Conservation (phyloP, 2,797 vertebrate species). For the Echeneis naucrates region DNA sequence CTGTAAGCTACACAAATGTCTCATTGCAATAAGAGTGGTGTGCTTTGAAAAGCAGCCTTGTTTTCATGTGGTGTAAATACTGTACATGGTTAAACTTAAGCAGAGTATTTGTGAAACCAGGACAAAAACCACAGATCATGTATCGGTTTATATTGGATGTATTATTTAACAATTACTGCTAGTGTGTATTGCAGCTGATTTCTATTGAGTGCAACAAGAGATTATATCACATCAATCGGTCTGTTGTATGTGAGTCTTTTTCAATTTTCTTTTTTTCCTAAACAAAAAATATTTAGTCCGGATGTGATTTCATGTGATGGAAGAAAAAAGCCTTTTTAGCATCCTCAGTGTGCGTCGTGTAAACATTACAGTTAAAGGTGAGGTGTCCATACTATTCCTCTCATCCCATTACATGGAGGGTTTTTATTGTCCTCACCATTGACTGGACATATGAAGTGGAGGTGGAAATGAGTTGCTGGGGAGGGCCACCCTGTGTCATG, state of each 20-base stretch:
- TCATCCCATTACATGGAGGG: slow-evolving; percentile 41
- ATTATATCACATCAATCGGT: slow-evolving; percentile 28
- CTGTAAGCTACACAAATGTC: slow-evolving; percentile 47
- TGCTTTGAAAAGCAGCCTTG: slow-evolving; percentile 22
- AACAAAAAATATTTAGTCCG: not conserved
- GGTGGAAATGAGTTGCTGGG: slow-evolving; percentile 23
- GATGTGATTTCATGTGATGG: slow-evolving; percentile 35
- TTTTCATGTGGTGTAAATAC: slow-evolving; percentile 53
- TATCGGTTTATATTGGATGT: slow-evolving; percentile 37
- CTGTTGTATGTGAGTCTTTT: slow-evolving; percentile 13
- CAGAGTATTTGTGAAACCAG: slow-evolving; percentile 39
- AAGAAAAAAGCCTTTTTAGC: slow-evolving; percentile 11
- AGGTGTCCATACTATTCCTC: slow-evolving; percentile 30
- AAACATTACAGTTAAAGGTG: slow-evolving; percentile 33
- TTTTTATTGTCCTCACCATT: slow-evolving; percentile 13
- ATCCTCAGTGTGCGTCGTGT: slow-evolving; percentile 3
- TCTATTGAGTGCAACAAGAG: slow-evolving; percentile 36
- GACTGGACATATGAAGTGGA: slow-evolving; percentile 22
- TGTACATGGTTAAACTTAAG: slow-evolving; percentile 48
- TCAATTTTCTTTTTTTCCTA: too few species aligned
- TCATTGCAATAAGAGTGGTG: slow-evolving; percentile 44
- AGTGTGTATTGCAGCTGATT: slow-evolving; percentile 14
- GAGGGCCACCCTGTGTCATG: slow-evolving; percentile 18
- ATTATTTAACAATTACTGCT: slow-evolving; percentile 20
- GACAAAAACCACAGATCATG: slow-evolving; percentile 61